phyloP scores from a whole-genome alignment of 64 coral and sea anemone genomes.

The Pocillopora damicornis region DNA sequence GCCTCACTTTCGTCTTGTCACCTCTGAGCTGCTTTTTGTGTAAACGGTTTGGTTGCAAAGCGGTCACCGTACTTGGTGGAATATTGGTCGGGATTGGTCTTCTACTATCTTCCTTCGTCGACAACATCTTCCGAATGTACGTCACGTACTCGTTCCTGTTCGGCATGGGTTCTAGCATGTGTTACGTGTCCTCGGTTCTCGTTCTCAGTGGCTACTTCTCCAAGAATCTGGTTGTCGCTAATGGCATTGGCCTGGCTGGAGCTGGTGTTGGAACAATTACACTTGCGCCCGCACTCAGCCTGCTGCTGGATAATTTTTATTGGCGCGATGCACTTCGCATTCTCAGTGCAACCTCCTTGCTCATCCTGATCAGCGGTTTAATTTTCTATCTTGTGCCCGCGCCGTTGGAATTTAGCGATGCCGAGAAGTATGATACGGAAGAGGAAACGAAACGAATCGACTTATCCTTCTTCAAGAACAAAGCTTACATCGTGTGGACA shows the following conservation, averaged over 20 bases:
- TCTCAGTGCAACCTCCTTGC: constrained; percentile 52
- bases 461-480: constrained; percentile 71
- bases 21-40: constrained; percentile 42
- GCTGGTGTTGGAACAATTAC: constrained; percentile 77
- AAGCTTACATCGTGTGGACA: constrained; percentile 79
- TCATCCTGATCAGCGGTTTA: constrained; percentile 45
- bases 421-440: neutral
- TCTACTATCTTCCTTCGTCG: constrained; percentile 48
- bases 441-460: constrained; percentile 50
- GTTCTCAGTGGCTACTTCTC: constrained; percentile 71
- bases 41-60: constrained; percentile 50
- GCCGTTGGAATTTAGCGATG: constrained; percentile 28
- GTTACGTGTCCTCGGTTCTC: constrained; percentile 73
- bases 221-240: constrained; percentile 65
- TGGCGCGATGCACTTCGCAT: constrained; percentile 70
- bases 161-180: constrained; percentile 63
- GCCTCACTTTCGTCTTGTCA: constrained; percentile 61
- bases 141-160: constrained; percentile 76
- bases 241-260: constrained; percentile 72
- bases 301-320: constrained; percentile 38
- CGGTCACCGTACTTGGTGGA: constrained; percentile 40
- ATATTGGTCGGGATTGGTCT: constrained; percentile 61
- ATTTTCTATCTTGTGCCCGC: constrained; percentile 47
- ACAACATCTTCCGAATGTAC: constrained; percentile 56
- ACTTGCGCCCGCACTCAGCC: constrained; percentile 51